Evolutionary conservation across 1,140 invertebrate genomes (phyloP).

Genomic region (Aphaenogaster ashmeadi): DNA sequence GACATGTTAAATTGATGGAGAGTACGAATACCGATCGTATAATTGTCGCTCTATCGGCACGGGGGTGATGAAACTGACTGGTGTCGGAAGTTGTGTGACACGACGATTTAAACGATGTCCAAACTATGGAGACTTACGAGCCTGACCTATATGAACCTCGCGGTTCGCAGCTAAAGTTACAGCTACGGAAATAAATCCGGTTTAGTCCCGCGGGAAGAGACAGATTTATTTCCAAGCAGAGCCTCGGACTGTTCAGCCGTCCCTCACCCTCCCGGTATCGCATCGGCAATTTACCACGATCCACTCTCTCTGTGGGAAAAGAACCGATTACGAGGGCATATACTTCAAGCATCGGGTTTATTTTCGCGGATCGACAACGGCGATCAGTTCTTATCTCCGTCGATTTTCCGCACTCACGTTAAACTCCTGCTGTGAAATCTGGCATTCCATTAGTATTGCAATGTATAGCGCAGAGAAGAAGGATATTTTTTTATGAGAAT

Average conservation of each 20-base stretch:
- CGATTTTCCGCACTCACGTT: conserved; percentile 23
- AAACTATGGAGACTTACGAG: conserved; percentile 73
- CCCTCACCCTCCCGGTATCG: conserved; percentile 27
- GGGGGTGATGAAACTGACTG: background rate
- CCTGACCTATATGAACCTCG: conserved; percentile 70
- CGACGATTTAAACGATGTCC: conserved; percentile 71
- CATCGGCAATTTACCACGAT: conserved; percentile 57
- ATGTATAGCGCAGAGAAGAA: background rate
- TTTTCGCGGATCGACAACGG: conserved; percentile 55
- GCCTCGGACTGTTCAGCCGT: conserved; percentile 38
- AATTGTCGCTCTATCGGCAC: conserved; percentile 37
- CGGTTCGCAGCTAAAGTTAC: conserved; percentile 69
- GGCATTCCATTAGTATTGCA: background rate
- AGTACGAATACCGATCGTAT: conserved; percentile 22
- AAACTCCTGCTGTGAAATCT: background rate
- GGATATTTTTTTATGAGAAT: background rate
- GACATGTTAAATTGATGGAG: conserved; percentile 25
- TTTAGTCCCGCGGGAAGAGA: conserved; percentile 75
- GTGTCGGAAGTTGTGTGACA: conserved; percentile 57
- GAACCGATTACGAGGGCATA: conserved; percentile 56
- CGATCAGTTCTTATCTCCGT: conserved; percentile 41
- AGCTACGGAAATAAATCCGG: conserved; percentile 72
- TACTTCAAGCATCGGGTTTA: conserved; percentile 57
- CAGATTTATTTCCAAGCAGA: conserved; percentile 75
- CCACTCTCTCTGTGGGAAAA: conserved; percentile 27